Evolutionary conservation across 2,888 invertebrate genomes (phyloP).

Genomic region (Pheosia gnoma): DNA sequence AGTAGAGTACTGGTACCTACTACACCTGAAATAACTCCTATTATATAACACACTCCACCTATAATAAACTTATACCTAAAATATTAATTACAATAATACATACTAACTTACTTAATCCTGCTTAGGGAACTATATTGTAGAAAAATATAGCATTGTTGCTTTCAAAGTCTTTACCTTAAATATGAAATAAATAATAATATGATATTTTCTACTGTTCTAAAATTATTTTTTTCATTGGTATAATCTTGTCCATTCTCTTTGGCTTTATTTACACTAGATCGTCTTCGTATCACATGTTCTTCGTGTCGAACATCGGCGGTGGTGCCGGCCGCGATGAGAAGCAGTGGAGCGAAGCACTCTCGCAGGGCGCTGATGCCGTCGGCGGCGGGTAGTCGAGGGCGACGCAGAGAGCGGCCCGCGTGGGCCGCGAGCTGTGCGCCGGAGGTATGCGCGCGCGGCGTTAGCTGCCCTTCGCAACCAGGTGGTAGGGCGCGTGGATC

Average conservation of each 20-base stretch:
- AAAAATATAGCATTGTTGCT: slow-evolving; percentile 54
- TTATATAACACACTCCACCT: too few species aligned
- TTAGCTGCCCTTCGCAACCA: slow-evolving; percentile 69
- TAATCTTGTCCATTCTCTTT: slow-evolving; percentile 33
- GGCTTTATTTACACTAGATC: slow-evolving; percentile 68
- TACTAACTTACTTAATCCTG: slow-evolving; percentile 35
- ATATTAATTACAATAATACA: background rate
- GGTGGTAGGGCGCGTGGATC: slow-evolving; percentile 70
- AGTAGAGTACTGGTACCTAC: background rate
- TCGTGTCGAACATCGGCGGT: slow-evolving; percentile 50
- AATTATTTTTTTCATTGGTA: slow-evolving; percentile 10
- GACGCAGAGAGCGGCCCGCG: slow-evolving; percentile 35
- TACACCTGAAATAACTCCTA: background rate
- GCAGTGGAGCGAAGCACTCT: slow-evolving; percentile 49
- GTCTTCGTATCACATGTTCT: slow-evolving; percentile 77
- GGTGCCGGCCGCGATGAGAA: slow-evolving; percentile 49
- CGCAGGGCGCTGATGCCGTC: slow-evolving; percentile 37
- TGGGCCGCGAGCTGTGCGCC: slow-evolving; percentile 18
- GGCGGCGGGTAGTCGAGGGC: slow-evolving; percentile 41
- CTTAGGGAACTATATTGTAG: slow-evolving; percentile 52
- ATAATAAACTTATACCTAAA: background rate
- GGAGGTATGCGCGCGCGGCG: slow-evolving; percentile 56
- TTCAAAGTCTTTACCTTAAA: slow-evolving; percentile 23
- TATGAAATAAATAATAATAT: slow-evolving; percentile 10
- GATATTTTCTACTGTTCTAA: background rate